phyloP scores from a whole-genome alignment of 2,888 invertebrate species.

The Agonopterix subpropinquella region DNA sequence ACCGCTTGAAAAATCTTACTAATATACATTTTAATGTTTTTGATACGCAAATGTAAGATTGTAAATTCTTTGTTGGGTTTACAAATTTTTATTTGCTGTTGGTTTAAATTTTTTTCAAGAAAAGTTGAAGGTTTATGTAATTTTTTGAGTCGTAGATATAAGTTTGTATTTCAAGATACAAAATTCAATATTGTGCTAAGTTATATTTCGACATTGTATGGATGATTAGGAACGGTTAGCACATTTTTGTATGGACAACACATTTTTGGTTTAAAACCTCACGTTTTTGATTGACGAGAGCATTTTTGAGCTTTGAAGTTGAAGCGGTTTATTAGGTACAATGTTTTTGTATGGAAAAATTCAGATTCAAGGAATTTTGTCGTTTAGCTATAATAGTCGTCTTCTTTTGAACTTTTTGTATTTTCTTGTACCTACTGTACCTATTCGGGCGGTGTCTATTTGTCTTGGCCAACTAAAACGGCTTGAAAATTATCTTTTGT shows the following conservation, averaged over 20 bases:
- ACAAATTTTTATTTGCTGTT: constrained; percentile 2
- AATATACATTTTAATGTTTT: background rate
- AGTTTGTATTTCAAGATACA: background rate
- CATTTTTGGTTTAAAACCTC: background rate
- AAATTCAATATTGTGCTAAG: background rate
- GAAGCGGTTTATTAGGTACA: background rate
- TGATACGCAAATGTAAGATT: background rate
- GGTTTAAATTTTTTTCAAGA: background rate
- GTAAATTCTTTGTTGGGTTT: background rate
- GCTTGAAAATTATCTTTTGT: too few relatives aligned
- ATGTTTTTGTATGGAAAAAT: background rate
- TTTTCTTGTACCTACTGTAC: too few relatives aligned
- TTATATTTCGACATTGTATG: background rate
- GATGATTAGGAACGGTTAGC: constrained; percentile 1
- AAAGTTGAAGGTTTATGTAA: background rate
- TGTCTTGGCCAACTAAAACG: too few relatives aligned
- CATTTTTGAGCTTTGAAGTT: background rate
- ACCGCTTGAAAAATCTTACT: background rate
- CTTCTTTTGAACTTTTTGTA: too few relatives aligned
- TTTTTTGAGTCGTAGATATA: background rate
- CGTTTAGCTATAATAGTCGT: too few relatives aligned
- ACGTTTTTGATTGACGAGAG: constrained; percentile 3
- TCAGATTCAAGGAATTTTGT: too few relatives aligned
- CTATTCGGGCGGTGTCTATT: too few relatives aligned
- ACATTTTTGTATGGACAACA: background rate